A percentile compares a stretch with the other conserved stretches of the same genome.
Evolutionary conservation across 1,140 invertebrate genomes (phyloP).

Genomic region (Xylocopa sonorina): DNA sequence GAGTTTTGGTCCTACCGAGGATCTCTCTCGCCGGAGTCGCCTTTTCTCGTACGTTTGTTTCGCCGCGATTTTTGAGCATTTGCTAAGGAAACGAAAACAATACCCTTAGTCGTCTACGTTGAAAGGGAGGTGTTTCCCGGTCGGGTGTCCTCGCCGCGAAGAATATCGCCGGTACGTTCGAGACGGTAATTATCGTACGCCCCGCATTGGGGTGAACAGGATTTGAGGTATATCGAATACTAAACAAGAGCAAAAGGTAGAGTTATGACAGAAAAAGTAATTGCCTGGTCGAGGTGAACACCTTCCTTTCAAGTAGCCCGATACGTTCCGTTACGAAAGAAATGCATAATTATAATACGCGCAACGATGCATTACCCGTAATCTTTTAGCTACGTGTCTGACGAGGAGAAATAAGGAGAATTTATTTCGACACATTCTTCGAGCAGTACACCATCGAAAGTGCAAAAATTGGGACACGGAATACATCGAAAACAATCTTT

Average conservation of each 20-base stretch:
- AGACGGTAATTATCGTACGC: neutral
- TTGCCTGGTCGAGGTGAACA: neutral
- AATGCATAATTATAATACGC: constrained; percentile 24
- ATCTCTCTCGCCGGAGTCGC: neutral
- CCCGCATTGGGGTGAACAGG: no score
- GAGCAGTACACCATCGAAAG: neutral
- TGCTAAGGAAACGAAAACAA: constrained; percentile 30
- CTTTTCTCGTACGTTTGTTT: neutral
- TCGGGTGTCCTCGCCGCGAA: no score
- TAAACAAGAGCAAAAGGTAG: neutral
- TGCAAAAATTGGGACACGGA: neutral
- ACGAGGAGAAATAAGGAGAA: constrained; percentile 22
- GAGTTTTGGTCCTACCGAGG: constrained; percentile 26
- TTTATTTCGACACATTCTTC: constrained; percentile 29
- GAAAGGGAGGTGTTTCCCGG: neutral
- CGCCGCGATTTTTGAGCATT: constrained; percentile 16
- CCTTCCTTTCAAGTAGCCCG: constrained; percentile 5
- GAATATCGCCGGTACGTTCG: neutral
- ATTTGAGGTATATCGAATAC: neutral
- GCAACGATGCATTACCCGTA: constrained; percentile 29
- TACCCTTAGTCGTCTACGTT: neutral
- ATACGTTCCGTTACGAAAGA: neutral
- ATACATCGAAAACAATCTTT: neutral
- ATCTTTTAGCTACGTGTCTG: constrained; percentile 3
- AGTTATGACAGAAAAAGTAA: no score